phyloP scores from a whole-genome alignment of 2,113 vertebrate genomes.

The human region GRCh38 chr5:156879501-156880000 shows the following conservation, averaged over 20 bases:
- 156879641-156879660: neutral
- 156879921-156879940: neutral
- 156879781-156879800: neutral
- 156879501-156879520: no score
- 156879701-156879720: neutral
- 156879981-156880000: no score
- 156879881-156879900: neutral
- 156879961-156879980: accelerated
- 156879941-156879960: neutral
- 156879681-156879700: neutral
- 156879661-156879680: neutral
- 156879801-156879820: neutral
- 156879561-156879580: neutral
- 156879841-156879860: slow-evolving; percentile 21
- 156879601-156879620: neutral
- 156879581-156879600: neutral
- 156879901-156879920: neutral
- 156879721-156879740: neutral
- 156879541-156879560: neutral
- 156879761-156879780: neutral
- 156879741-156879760: neutral
- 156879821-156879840: neutral
- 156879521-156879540: neutral
- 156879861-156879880: slow-evolving; percentile 52
- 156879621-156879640: neutral